Evolutionary conservation across 2,797 vertebrate genomes (phyloP).

Genomic region (Scolopax rusticola): DNA sequence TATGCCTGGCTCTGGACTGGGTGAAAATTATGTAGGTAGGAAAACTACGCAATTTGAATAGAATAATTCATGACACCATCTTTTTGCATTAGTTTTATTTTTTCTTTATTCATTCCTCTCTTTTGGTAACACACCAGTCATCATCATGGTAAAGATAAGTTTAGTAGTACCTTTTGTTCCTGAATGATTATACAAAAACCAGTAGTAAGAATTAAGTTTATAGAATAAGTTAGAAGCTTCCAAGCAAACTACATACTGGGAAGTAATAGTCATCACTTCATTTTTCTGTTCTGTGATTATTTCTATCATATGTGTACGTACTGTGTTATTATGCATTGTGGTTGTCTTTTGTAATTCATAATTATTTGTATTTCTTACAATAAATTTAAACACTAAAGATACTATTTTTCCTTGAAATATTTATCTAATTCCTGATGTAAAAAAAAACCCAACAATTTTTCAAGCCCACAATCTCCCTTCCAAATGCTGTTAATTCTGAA

Average conservation of each 20-base stretch:
- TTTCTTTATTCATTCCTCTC: slow-evolving; percentile 15
- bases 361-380: slow-evolving; percentile 70
- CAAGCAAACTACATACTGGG: neutral
- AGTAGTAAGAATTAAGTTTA: slow-evolving; percentile 34
- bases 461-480: neutral
- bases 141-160: neutral
- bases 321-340: slow-evolving; percentile 57
- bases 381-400: slow-evolving; percentile 67
- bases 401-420: slow-evolving; percentile 51
- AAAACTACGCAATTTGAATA: slow-evolving; percentile 22
- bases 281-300: slow-evolving; percentile 62
- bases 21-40: neutral
- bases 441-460: neutral
- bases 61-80: neutral
- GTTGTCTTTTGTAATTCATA: slow-evolving; percentile 71
- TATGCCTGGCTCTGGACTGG: neutral
- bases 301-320: slow-evolving; percentile 60
- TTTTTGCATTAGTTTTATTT: slow-evolving; percentile 30
- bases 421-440: slow-evolving; percentile 15
- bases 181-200: slow-evolving; percentile 14
- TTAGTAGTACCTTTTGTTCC: slow-evolving; percentile 14
- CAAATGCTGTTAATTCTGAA: neutral
- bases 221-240: slow-evolving; percentile 40
- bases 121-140: slow-evolving; percentile 7
- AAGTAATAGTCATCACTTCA: slow-evolving; percentile 34